phyloP scores from a whole-genome alignment of 2,888 invertebrate species.

The Thumatha senex region DNA sequence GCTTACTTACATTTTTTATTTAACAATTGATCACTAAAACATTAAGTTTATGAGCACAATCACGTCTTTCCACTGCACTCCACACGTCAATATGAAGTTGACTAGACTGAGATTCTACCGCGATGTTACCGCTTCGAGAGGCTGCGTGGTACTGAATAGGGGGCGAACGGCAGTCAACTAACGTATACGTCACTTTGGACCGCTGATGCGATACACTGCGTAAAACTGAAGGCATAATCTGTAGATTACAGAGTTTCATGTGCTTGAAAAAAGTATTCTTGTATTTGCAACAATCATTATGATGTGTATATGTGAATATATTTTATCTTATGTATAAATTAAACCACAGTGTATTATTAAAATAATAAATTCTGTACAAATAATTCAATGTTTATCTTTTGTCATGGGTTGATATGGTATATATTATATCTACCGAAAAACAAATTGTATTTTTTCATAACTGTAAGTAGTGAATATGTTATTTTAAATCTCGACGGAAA shows the following conservation, averaged over 20 bases:
- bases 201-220: constrained; percentile 53
- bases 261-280: neutral
- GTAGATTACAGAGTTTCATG: constrained; percentile 13
- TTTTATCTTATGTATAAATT: too few relatives aligned
- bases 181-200: constrained; percentile 54
- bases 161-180: constrained; percentile 59
- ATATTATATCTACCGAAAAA: too few relatives aligned
- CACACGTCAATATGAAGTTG: constrained; percentile 46
- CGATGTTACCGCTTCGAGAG: constrained; percentile 61
- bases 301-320: neutral
- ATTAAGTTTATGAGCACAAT: constrained; percentile 43
- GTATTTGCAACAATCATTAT: too few relatives aligned
- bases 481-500: too few relatives aligned
- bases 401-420: too few relatives aligned
- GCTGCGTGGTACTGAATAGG: constrained; percentile 73
- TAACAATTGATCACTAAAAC: constrained; percentile 39
- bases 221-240: constrained; percentile 35
- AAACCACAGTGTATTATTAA: too few relatives aligned
- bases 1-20: constrained; percentile 51
- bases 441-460: too few relatives aligned
- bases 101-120: constrained; percentile 27
- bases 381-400: too few relatives aligned
- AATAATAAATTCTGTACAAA: too few relatives aligned
- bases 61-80: constrained; percentile 71
- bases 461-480: too few relatives aligned